Evolutionary conservation across 2,113 vertebrate genomes (phyloP).

Genomic region (Ranitomeya variabilis): DNA sequence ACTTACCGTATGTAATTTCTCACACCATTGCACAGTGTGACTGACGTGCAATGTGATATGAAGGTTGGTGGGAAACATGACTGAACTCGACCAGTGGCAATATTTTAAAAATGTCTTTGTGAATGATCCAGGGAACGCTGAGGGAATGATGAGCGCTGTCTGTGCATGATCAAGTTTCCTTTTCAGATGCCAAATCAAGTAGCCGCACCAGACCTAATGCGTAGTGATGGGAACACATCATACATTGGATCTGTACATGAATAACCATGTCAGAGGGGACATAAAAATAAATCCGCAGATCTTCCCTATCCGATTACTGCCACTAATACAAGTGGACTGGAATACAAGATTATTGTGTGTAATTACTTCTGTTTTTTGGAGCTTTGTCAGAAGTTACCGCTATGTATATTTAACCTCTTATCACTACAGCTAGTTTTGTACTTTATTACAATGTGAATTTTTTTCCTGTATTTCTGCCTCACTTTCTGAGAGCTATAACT

Average conservation of each 20-base stretch:
- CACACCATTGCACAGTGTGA: not conserved
- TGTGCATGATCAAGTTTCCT: conserved; percentile 21
- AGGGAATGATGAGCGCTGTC: not conserved
- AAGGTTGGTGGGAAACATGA: not conserved
- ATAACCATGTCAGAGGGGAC: not conserved
- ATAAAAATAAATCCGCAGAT: conserved; percentile 3
- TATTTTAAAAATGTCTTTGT: conserved; percentile 19
- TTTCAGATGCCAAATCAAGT: conserved; percentile 34
- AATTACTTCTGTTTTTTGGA: no score
- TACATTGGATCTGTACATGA: not conserved
- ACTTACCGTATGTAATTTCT: not conserved
- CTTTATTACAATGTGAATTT: no score
- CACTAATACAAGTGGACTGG: not conserved
- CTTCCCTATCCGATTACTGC: not conserved
- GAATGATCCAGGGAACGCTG: conserved; percentile 3
- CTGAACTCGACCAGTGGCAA: not conserved
- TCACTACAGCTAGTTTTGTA: no score
- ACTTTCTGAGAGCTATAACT: no score
- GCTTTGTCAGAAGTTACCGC: not conserved
- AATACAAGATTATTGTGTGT: not conserved
- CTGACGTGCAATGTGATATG: no score
- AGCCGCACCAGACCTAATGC: not conserved
- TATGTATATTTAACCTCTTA: not conserved
- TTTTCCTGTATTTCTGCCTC: no score
- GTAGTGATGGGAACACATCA: not conserved